Conservation (phyloP, 2,113 vertebrate species). For the Ailurus styani region DNA sequence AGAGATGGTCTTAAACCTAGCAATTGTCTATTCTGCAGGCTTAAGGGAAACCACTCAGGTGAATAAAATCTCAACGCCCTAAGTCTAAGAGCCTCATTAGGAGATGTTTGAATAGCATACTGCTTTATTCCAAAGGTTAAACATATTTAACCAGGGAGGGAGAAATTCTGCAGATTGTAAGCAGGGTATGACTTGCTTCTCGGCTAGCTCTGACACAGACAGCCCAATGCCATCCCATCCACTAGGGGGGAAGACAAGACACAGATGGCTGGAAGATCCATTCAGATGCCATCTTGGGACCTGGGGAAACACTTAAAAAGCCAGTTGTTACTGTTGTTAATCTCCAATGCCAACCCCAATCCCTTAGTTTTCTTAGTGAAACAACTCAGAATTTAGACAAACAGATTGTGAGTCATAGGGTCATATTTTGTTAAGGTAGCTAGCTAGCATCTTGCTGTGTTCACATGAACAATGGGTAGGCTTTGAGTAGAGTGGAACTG, state of each 20-base stretch:
- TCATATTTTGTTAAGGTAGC: not conserved
- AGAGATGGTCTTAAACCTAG: not conserved
- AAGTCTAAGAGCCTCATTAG: constrained; percentile 22
- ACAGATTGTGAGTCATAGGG: not conserved
- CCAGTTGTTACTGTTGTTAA: not conserved
- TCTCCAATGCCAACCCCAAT: not conserved
- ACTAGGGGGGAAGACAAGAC: no score
- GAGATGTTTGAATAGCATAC: constrained; percentile 15
- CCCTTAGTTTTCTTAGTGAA: not conserved
- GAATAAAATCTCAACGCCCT: constrained; percentile 7
- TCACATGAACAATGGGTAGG: not conserved
- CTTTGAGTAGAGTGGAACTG: not conserved
- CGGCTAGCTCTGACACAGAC: not conserved
- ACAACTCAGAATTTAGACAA: not conserved
- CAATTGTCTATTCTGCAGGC: not conserved
- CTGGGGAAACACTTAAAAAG: not conserved
- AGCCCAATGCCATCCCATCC: fast-evolving
- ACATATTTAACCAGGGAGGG: not conserved
- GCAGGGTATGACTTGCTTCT: not conserved
- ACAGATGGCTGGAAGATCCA: not conserved
- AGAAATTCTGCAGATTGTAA: not conserved
- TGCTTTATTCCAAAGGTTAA: constrained; percentile 39
- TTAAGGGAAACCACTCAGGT: not conserved
- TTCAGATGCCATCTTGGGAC: not conserved
- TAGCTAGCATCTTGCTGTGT: not conserved